These are phyloP conservation scores for Phocides pigmalion DNA, from an alignment of 1,140 invertebrate species.

Conservation along the genomic window DNA sequence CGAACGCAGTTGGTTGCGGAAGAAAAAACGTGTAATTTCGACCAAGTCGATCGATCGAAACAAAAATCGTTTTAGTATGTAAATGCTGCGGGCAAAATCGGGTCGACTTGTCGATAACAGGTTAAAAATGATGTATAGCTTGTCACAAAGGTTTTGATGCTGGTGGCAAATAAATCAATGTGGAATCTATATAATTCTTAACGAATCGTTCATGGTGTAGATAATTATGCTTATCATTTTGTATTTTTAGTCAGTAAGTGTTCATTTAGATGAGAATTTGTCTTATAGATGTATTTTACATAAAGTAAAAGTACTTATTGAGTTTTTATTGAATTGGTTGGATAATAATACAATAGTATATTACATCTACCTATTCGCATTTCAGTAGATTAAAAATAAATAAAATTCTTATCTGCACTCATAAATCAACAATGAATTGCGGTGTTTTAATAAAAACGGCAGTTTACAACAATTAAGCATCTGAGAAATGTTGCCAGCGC, in stretches of 20 bases:
- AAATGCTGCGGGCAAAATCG: constrained; percentile 38
- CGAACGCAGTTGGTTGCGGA: constrained; percentile 58
- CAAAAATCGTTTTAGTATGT: constrained; percentile 50
- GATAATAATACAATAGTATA: too few species aligned
- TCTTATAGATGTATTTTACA: too few species aligned
- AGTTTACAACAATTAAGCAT: constrained; percentile 43
- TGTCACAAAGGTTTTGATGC: constrained; percentile 18
- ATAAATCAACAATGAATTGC: constrained; percentile 31
- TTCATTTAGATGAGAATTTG: too few species aligned
- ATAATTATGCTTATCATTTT: too few species aligned
- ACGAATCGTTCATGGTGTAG: neutral
- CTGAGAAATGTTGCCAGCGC: constrained; percentile 41
- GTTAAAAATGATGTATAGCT: constrained; percentile 41
- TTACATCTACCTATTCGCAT: neutral
- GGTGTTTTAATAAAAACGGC: constrained; percentile 39
- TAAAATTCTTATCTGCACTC: constrained; percentile 7
- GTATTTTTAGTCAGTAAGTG: too few species aligned
- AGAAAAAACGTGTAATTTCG: constrained; percentile 69
- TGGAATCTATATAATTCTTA: constrained; percentile 15
- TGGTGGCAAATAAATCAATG: constrained; percentile 27
- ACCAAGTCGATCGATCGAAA: constrained; percentile 54
- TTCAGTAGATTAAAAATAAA: neutral
- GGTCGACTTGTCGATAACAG: constrained; percentile 45
- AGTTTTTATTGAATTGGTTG: too few species aligned
- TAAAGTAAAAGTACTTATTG: too few species aligned